Base-by-base conservation (phyloP, 2,888 invertebrate genomes). In the Plagodis pulveraria region DNA sequence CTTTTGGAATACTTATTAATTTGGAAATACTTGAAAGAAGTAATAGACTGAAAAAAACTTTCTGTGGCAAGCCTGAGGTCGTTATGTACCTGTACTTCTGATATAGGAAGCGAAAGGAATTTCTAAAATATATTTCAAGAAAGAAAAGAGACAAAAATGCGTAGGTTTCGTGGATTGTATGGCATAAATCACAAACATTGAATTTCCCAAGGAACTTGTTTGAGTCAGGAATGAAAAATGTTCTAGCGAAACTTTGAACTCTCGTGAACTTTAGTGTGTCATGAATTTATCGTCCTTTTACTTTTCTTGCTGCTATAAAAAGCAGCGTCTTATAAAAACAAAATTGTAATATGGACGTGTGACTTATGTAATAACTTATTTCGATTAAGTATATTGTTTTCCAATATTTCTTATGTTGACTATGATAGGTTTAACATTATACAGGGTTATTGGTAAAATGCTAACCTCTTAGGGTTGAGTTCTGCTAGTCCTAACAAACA, bases 181-280 rank as follows among this genome's bases (percentile, higher is more conserved):
- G 50, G 34, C 55, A 43, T 59, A 59, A 55, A 59, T 59, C 59
- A 38, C 40, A 8, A 46, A 40, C 38, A 36, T 44, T 33, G 40
- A 41, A 59, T 59, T 47, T 47, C 50, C 51, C 51, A 47, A 9
- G 32, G 55, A 47, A 46, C 44, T 50, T 22, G 22, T 22, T 50
- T 50, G 47, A 36, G 34, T 10, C 40, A 47, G 59, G 55, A 38
- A 59, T 59, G 59, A 59, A 11, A 55, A 59, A 59, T 55, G 55
- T 32, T 40, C 43, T 47, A 48, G 54, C 46, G 54, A 40, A 45
- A 33, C 47, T 33, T 44, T 44, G 55, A 59, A 46, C 55, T 44
- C 55, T 41, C 8, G 34, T 51, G 55, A 55, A 55, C 55, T 55
- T 55, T 41, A 44, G 47, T 55, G 45, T 51, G 50, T 22, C 50